These are phyloP conservation scores for Chiroxiphia lanceolata DNA, from an alignment of 2,797 vertebrate species.

Conservation along the genomic window DNA sequence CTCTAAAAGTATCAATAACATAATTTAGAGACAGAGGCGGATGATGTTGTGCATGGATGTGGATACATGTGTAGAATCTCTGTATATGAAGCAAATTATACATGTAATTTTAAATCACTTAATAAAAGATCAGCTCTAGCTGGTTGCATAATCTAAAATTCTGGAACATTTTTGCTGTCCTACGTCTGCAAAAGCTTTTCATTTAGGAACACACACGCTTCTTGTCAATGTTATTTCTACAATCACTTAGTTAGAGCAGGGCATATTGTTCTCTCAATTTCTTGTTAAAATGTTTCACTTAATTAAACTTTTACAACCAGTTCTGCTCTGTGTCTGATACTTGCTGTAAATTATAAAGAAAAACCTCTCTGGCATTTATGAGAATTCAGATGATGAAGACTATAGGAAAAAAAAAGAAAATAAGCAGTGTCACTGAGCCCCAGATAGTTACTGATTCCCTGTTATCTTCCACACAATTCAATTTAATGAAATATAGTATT, in stretches of 20 bases:
- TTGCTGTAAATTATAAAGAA: slow-evolving; percentile 54
- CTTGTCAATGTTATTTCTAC: slow-evolving; percentile 72
- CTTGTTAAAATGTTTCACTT: slow-evolving; percentile 79
- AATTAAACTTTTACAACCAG: slow-evolving; percentile 80
- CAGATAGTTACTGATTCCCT: neutral
- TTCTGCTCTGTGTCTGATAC: slow-evolving; percentile 75
- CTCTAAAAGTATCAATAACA: neutral
- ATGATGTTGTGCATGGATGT: neutral
- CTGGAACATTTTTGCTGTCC: slow-evolving; percentile 33
- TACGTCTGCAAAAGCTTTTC: slow-evolving; percentile 39
- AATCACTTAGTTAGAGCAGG: slow-evolving; percentile 65
- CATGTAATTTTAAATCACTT: neutral
- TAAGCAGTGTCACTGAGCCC: neutral
- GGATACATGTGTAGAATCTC: neutral
- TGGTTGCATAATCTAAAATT: slow-evolving; percentile 47
- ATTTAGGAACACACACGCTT: slow-evolving; percentile 72
- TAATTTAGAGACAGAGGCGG: neutral
- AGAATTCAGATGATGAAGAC: slow-evolving; percentile 32
- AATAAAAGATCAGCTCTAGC: neutral
- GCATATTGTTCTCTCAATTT: slow-evolving; percentile 78
- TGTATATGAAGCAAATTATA: neutral
- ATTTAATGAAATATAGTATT: neutral
- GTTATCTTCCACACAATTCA: neutral
- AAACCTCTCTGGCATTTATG: slow-evolving; percentile 41
- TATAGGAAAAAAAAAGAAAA: neutral